phyloP scores from a whole-genome alignment of 2,888 invertebrate species.

The Cryptocheilus praepositus region DNA sequence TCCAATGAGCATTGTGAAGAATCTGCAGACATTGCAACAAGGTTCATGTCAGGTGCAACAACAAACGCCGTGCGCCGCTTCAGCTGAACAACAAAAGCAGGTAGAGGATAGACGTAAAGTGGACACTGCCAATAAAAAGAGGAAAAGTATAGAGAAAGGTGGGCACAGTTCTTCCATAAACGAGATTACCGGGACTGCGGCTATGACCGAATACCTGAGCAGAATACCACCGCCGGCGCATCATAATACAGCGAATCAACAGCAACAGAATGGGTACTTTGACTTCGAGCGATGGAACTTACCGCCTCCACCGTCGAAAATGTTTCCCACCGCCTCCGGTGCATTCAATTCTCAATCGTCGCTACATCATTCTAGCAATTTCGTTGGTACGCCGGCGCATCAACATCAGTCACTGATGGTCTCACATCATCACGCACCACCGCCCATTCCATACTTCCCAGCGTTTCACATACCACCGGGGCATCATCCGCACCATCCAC shows the following conservation, averaged over 20 bases:
- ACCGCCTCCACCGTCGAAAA: constrained; percentile 82
- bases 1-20: constrained; percentile 86
- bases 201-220: constrained; percentile 77
- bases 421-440: constrained; percentile 81
- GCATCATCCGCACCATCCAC: constrained; percentile 78
- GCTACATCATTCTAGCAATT: constrained; percentile 77
- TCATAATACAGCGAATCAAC: constrained; percentile 77
- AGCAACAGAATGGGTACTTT: constrained; percentile 84
- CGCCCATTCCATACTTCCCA: constrained; percentile 84
- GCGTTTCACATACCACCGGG: constrained; percentile 82
- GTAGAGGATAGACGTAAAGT: constrained; percentile 70
- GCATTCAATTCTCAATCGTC: constrained; percentile 79
- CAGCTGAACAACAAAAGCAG: constrained; percentile 70
- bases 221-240: constrained; percentile 86
- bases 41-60: constrained; percentile 79
- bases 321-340: constrained; percentile 79
- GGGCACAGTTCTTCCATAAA: constrained; percentile 75
- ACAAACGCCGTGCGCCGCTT: constrained; percentile 66
- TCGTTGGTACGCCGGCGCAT: constrained; percentile 72
- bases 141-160: constrained; percentile 81
- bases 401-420: constrained; percentile 83
- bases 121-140: constrained; percentile 73
- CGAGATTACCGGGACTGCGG: constrained; percentile 76
- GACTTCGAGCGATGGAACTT: constrained; percentile 90
- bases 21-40: constrained; percentile 79